These are phyloP conservation scores for Leptopilina boulardi DNA, from an alignment of 1,140 invertebrate genomes.

Conservation along the genomic window DNA sequence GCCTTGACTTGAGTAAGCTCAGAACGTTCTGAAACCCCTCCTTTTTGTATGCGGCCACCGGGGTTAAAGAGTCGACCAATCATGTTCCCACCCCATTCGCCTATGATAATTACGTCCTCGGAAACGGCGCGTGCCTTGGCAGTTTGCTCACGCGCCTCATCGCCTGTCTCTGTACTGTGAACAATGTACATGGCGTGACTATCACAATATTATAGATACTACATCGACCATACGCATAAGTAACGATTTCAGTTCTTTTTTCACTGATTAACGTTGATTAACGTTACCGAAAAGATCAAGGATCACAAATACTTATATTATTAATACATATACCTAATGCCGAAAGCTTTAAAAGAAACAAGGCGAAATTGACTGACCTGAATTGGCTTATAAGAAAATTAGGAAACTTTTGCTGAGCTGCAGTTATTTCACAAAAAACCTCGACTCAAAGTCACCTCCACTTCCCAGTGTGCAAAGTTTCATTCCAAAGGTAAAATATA, in stretches of 20 bases:
- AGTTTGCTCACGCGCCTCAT: conserved; percentile 62
- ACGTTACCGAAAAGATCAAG: conserved; percentile 37
- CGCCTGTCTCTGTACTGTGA: conserved; percentile 39
- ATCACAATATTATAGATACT: conserved; percentile 54
- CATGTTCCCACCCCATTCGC: conserved; percentile 52
- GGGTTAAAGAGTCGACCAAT: conserved; percentile 34
- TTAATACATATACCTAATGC: too few relatives aligned
- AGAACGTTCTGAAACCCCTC: conserved; percentile 44
- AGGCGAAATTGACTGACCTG: not conserved
- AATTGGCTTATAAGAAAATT: too few relatives aligned
- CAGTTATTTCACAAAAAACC: too few relatives aligned
- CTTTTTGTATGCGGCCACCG: conserved; percentile 32
- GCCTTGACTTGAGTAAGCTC: conserved; percentile 56
- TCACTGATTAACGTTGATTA: conserved; percentile 36
- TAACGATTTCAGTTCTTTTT: conserved; percentile 47
- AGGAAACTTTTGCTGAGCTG: too few relatives aligned
- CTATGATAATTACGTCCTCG: conserved; percentile 71
- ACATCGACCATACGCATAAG: conserved; percentile 50
- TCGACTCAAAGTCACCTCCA: too few relatives aligned
- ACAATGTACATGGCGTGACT: conserved; percentile 65
- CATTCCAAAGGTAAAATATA: too few relatives aligned
- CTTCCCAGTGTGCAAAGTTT: too few relatives aligned
- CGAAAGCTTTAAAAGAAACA: not conserved
- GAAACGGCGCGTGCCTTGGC: conserved; percentile 68
- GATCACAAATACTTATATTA: not conserved